Evolutionary conservation across 1,140 invertebrate species (phyloP).

Genomic region (Choristoneura fumiferana): DNA sequence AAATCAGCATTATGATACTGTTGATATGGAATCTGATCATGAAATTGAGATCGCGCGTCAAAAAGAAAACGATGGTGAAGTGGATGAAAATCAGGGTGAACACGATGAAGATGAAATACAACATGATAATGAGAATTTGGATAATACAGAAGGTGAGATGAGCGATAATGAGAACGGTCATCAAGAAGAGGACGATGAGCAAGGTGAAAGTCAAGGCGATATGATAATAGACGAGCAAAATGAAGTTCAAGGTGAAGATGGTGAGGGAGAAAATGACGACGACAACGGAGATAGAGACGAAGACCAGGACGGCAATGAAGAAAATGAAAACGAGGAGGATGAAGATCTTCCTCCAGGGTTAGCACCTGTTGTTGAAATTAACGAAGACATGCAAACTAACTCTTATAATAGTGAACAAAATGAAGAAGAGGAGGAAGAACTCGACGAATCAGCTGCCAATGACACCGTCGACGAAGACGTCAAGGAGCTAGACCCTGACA

Average conservation of each 20-base stretch:
- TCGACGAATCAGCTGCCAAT: constrained; percentile 57
- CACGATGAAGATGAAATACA: constrained; percentile 28
- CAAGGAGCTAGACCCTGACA: constrained; percentile 63
- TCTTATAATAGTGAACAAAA: constrained; percentile 58
- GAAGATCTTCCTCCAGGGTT: constrained; percentile 56
- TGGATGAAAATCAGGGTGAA: constrained; percentile 19
- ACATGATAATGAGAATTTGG: constrained; percentile 35
- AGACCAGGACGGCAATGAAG: constrained; percentile 27
- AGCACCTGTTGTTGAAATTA: constrained; percentile 70
- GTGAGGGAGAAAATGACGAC: constrained; percentile 45
- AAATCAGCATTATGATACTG: constrained; percentile 63
- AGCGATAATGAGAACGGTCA: constrained; percentile 22
- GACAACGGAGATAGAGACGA: constrained; percentile 42
- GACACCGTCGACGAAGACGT: constrained; percentile 49
- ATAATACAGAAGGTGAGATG: constrained; percentile 22
- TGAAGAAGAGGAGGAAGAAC: constrained; percentile 54
- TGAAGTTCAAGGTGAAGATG: constrained; percentile 44
- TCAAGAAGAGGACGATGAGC: constrained; percentile 23
- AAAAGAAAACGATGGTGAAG: constrained; percentile 35
- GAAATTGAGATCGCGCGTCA: constrained; percentile 70
- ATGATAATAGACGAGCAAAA: constrained; percentile 7
- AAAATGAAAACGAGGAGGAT: constrained; percentile 44
- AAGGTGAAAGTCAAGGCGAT: constrained; percentile 38
- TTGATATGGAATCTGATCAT: constrained; percentile 70
- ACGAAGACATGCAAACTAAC: constrained; percentile 64